Base-by-base conservation (phyloP, 2,797 vertebrate species). In the Aldrovandia affinis region DNA sequence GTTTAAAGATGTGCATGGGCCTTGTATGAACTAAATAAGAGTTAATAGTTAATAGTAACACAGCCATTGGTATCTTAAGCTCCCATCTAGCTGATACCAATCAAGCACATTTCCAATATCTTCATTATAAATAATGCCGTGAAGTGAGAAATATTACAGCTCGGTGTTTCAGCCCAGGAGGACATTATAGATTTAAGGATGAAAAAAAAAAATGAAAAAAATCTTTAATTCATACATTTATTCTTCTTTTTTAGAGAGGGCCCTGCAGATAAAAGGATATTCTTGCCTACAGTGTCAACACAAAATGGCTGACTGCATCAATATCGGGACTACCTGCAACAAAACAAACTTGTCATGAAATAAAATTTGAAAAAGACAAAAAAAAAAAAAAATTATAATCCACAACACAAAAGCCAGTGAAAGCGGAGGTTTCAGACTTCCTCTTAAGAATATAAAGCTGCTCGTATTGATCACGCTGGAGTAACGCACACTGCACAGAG, bases 301-400 rank as follows among this genome's bases (percentile, higher is more conserved):
- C 63, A 92, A 86, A 94, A 94, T 91, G 91, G 91, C 92, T 92
- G 93, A 93, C 92, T 90, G 91, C 92, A 92, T 94, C 93, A 92
- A 94, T 94, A 93, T 86, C 70, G 42, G 50, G 42, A 82, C 59
- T 30, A 70, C 36, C 59, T 52, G 89, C 84, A 86, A 89, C 88
- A 90, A 88, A 89, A 82, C 88, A 84, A 47, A 83, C 42, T 84
- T 88, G 88, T 88, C 89, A 22, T 36, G 50, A 63, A 81, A 81
- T 30, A 81, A 36, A 36, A 57, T 33, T 18, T 79, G 14, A 80
- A 81, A 81, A 36, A 30, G 7, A 57, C 12, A 36, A 36, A 3
- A 36, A 30, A 54, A 55, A 55, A 9, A 42, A 20, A 44, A 12
- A 3, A 30, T n/a, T n/a, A n/a, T n/a, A n/a, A 50, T 50, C 6